Evolutionary conservation across 2,888 invertebrate genomes (phyloP), one percentile per base, ranked within the genome.

Genomic region (Erebia epiphron): DNA sequence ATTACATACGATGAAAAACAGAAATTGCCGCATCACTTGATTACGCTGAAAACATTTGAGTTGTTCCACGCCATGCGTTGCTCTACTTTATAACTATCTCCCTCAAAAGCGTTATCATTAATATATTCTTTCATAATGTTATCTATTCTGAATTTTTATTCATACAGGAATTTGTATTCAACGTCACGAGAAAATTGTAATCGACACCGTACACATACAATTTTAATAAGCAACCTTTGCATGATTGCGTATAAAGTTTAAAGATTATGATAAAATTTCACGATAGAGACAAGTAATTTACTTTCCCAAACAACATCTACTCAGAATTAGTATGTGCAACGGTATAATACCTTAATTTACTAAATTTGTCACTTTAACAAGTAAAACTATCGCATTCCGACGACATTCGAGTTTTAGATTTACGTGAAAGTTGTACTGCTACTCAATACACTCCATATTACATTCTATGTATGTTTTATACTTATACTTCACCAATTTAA

Each of bases 1-100:
- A 35, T 35, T 35, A 21, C 43, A 61, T 65, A 67, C 43, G 60
- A 46, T 66, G 67, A 66, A 52, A 66, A 52, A 58, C 69, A 72
- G 43, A 74, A 72, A 68, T 63, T 63, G 69, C 46, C 41, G 58
- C 52, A 64, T 68, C 11, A 60, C 21, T 66, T 4, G 56, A 8
- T 21, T 18, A 21, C 56, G 10, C 43, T 43, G 43, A 58, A 67
- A 67, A 16, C 57, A 67, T 67, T 67, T 21, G 57, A 26, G n/a
- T 58, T 49, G 67, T 67, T 66, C 46, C 26, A 67, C 58, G 67
- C 18, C 46, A 21, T 67, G 49, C 58, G 54, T 16, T 49, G 16
- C n/a, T 58, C 57, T 67, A 67, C 67, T 26, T 58, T 56, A 66
- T 21, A 46, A 66, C n/a, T 43, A 21, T 43, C 52, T 35, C 35